These are phyloP conservation scores for Andricus curvator DNA, from an alignment of 2,888 invertebrate species.

Conservation along the genomic window DNA sequence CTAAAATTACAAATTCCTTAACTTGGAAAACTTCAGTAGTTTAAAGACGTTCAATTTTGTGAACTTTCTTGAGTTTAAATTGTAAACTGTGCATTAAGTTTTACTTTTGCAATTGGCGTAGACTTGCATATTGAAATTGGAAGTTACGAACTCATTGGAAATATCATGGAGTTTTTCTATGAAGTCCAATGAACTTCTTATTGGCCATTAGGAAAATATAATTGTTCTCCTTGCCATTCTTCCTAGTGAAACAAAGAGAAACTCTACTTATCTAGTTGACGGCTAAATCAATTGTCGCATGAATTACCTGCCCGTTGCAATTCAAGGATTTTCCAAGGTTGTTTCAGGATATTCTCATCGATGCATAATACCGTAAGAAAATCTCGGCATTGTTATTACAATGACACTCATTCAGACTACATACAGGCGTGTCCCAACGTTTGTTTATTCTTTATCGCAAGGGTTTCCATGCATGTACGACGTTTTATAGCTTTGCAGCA, in stretches of 20 bases:
- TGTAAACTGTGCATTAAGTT: no score
- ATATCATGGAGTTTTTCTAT: not conserved
- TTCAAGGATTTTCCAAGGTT: slow-evolving; percentile 15
- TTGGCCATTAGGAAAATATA: not conserved
- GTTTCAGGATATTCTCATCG: slow-evolving; percentile 1
- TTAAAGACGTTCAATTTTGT: no score
- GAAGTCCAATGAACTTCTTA: not conserved
- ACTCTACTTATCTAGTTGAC: not conserved
- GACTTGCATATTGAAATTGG: no score
- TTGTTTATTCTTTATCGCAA: not conserved
- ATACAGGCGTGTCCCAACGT: slow-evolving; percentile 5
- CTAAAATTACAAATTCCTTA: no score
- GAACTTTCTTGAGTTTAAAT: no score
- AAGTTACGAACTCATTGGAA: not conserved
- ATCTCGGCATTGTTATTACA: slow-evolving; percentile 8
- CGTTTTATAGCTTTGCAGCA: not conserved
- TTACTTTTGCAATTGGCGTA: no score
- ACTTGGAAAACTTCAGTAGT: no score
- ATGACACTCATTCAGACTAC: not conserved
- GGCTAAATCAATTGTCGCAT: slow-evolving; percentile 1
- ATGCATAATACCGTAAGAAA: not conserved
- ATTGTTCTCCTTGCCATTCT: not conserved
- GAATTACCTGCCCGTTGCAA: not conserved
- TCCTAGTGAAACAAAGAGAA: not conserved
- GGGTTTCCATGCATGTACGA: not conserved